A percentile compares a stretch with the other conserved stretches of the same genome.
Conservation (phyloP, 2,113 vertebrate genomes). For the Odobenus rosmarus region DNA sequence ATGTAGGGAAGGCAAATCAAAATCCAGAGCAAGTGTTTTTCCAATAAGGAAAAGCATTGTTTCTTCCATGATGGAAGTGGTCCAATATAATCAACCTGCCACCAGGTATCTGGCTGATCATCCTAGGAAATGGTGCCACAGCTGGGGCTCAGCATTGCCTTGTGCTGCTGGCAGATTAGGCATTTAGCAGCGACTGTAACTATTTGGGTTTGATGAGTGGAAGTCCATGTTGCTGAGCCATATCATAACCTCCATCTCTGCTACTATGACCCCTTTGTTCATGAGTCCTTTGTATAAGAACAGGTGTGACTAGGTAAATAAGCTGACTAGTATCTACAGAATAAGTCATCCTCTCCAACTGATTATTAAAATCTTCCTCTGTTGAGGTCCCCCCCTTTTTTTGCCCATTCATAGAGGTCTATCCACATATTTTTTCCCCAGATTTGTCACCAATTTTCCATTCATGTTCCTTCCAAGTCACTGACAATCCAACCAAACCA, state of each 20-base stretch:
- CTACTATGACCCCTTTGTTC: not conserved
- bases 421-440: no score
- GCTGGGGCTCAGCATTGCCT: not conserved
- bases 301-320: not conserved
- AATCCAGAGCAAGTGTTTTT: not conserved
- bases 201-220: not conserved
- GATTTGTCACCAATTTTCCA: not conserved
- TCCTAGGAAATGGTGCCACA: not conserved
- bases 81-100: not conserved
- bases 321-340: not conserved
- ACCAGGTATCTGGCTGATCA: not conserved
- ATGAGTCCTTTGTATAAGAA: not conserved
- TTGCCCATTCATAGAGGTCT: not conserved
- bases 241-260: not conserved
- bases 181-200: not conserved
- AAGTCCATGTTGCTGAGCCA: not conserved
- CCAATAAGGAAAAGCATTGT: not conserved
- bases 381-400: not conserved
- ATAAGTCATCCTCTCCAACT: not conserved
- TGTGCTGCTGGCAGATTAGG: not conserved
- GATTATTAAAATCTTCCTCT: not conserved
- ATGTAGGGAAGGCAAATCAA: not conserved
- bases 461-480: not conserved
- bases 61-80: not conserved
- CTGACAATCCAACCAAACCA: not conserved